Conservation (phyloP, 2,888 invertebrate genomes). For the Tromatobia lineatoria region DNA sequence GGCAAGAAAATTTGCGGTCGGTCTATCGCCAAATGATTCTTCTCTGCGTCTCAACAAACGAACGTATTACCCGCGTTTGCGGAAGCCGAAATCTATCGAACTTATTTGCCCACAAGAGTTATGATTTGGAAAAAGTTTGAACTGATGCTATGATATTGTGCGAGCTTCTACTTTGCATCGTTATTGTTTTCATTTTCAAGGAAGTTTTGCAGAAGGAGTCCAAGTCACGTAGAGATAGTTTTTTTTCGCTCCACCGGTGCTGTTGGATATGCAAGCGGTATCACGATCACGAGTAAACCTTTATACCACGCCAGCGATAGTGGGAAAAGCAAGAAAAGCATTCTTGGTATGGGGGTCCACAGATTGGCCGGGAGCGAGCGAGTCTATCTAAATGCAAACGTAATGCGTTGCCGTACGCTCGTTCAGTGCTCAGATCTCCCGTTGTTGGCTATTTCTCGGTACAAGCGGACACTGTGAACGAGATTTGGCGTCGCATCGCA, state of each 20-base stretch:
- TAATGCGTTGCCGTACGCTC: slow-evolving; percentile 47
- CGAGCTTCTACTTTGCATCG: background rate
- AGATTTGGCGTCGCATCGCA: slow-evolving; percentile 36
- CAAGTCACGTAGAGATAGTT: slow-evolving; percentile 1
- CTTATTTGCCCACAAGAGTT: too few relatives aligned
- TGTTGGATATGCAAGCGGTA: background rate
- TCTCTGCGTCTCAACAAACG: too few relatives aligned
- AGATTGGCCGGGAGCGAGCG: slow-evolving; percentile 25
- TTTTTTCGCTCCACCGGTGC: background rate
- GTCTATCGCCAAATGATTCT: too few relatives aligned
- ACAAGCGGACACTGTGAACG: slow-evolving; percentile 28
- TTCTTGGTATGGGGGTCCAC: slow-evolving; percentile 8
- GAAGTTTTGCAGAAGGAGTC: background rate
- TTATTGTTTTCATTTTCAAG: background rate
- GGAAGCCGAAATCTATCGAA: too few relatives aligned
- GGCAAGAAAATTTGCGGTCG: too few relatives aligned
- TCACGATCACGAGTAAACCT: background rate
- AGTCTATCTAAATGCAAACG: slow-evolving; percentile 67
- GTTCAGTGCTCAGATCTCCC: slow-evolving; percentile 17
- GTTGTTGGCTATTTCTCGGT: background rate
- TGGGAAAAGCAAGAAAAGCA: slow-evolving; percentile 26
- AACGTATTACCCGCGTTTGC: too few relatives aligned
- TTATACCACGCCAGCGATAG: background rate
- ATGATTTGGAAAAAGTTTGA: too few relatives aligned
- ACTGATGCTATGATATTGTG: background rate